Percentiles rank a stretch among this genome's conserved stretches.
These are phyloP conservation scores for Drosophila eohydei DNA, from an alignment of 2,888 invertebrate species.

Conservation along the genomic window DNA sequence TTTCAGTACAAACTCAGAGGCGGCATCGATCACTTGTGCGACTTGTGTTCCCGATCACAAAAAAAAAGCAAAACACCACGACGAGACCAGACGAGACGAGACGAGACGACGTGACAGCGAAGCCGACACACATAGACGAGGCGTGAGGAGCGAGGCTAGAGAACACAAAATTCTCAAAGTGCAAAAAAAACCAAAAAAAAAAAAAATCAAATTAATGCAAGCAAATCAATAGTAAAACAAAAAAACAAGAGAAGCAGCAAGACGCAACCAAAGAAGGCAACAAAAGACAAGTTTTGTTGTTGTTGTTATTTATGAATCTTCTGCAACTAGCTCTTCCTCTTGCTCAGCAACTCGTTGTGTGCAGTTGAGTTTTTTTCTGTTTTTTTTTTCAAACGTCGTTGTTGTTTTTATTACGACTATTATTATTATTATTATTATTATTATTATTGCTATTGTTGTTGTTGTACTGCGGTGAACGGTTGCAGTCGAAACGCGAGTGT, in stretches of 20 bases:
- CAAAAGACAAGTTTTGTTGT: constrained; percentile 42
- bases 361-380: constrained; percentile 32
- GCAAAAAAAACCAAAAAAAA: constrained; percentile 17
- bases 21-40: constrained; percentile 83
- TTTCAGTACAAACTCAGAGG: constrained; percentile 83
- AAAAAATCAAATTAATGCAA: constrained; percentile 23
- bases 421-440: constrained; percentile 25
- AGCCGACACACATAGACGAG: constrained; percentile 16
- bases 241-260: constrained; percentile 24
- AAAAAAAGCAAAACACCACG: constrained; percentile 24
- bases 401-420: constrained; percentile 27
- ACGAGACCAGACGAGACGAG: constrained; percentile 15
- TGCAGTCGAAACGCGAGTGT: constrained; percentile 66
- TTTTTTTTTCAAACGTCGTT: constrained; percentile 33
- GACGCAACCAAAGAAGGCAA: constrained; percentile 32
- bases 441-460: constrained; percentile 48
- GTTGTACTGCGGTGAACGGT: constrained; percentile 57
- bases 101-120: constrained; percentile 14
- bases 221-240: constrained; percentile 26
- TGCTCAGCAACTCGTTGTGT: constrained; percentile 31
- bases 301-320: constrained; percentile 39
- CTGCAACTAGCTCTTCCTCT: constrained; percentile 10
- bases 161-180: constrained; percentile 7
- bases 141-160: constrained; percentile 15
- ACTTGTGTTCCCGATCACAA: constrained; percentile 65